Evolutionary conservation across 2,113 vertebrate species (phyloP), one percentile per base, ranked within the genome.

Genomic region (Nestor notabilis): DNA sequence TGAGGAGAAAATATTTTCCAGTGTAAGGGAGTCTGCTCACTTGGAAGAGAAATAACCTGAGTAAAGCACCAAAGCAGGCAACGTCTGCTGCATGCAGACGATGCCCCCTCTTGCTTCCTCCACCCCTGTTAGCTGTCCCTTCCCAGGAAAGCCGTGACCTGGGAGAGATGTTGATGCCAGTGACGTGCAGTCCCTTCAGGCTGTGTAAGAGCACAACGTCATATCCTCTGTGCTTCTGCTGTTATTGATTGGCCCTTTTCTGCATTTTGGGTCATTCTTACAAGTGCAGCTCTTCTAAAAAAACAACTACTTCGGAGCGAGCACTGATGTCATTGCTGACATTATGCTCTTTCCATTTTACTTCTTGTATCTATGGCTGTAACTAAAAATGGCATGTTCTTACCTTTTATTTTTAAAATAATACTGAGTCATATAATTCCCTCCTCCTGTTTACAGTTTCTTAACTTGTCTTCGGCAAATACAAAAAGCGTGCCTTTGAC

Each of bases 321-420:
- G n/a, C 2, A 1, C 60, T 95, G 86, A 92, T 81, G 82, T 95
- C 92, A 95, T 49, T 77, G 43, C 86, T 95, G 94, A 95, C 80
- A 86, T 95, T 89, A 92, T 77, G 58, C 18, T 95, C 33, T 93
- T 97, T 95, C 82, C 70, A 61, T 94, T 93, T 83, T 65, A 76
- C 43, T 5, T 56, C 0, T 0, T 4, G 2, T 90, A 49, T 61
- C 47, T 94, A 58, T 56, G 29, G 6, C 23, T 90, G 47, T 65
- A 93, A 80, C 53, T 86, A 83, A 90, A 96, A 89, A 91, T 71
- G 64, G 39, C 64, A 78, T 27, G 18, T 20, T 53, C 93, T 93
- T 93, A 78, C 35, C 76, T 83, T 94, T 80, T 80, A 43, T 49
- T 92, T 92, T 71, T 89, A 72, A 92, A 91, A 92, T 86, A 71